These are phyloP conservation scores for Otis tarda DNA, from an alignment of 2,113 vertebrate genomes.

Conservation along the genomic window DNA sequence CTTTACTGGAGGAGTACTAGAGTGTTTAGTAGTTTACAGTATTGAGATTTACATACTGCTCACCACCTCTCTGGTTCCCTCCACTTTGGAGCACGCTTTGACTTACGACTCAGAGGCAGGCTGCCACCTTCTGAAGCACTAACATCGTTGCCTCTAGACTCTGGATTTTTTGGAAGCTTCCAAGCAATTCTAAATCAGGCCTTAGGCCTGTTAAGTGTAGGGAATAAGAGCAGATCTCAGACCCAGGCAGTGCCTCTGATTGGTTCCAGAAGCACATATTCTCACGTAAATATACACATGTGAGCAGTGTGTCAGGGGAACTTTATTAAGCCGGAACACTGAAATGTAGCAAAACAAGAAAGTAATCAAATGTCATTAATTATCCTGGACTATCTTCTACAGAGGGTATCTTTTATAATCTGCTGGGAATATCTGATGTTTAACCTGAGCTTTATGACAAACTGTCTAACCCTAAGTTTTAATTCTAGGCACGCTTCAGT, in stretches of 20 bases:
- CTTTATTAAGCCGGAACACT: neutral
- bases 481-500: slow-evolving; percentile 30
- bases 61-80: neutral
- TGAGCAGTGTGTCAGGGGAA: neutral
- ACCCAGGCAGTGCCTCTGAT: neutral
- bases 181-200: neutral
- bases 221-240: neutral
- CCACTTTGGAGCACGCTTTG: neutral
- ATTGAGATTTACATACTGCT: neutral
- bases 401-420: neutral
- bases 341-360: neutral
- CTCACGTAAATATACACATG: neutral
- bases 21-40: neutral
- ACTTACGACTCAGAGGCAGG: neutral
- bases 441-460: slow-evolving; percentile 29
- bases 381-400: neutral
- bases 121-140: slow-evolving; percentile 4
- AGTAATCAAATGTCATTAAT: neutral
- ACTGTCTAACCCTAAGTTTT: slow-evolving; percentile 4
- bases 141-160: neutral
- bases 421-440: slow-evolving; percentile 8
- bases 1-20: neutral
- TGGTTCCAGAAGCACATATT: neutral
- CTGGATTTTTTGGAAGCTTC: neutral
- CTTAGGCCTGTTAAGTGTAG: neutral